A percentile compares a stretch with the other conserved stretches of the same genome.
phyloP scores from a whole-genome alignment of 2,113 vertebrate genomes.

The Daphoenositta chrysoptera region DNA sequence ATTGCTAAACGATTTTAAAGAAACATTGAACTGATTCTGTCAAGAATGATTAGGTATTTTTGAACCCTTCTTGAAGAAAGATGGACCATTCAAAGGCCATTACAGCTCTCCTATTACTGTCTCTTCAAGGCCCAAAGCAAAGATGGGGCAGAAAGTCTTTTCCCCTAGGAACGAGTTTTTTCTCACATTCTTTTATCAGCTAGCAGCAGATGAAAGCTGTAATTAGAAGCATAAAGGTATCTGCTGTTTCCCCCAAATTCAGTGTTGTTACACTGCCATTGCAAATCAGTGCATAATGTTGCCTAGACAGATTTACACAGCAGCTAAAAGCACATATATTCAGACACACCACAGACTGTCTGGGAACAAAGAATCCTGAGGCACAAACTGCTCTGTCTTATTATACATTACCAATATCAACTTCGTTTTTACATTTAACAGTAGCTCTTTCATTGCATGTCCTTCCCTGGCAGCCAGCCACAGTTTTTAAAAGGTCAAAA shows the following conservation, averaged over 20 bases:
- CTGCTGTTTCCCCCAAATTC: not conserved
- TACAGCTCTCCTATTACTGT: not conserved
- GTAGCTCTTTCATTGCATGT: not conserved
- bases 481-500: not conserved
- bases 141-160: not conserved
- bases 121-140: not conserved
- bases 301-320: not conserved
- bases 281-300: not conserved
- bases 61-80: slow-evolving; percentile 15
- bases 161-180: not conserved
- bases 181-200: slow-evolving; percentile 28
- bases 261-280: not conserved
- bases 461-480: not conserved
- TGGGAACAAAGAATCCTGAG: not conserved
- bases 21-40: slow-evolving; percentile 51
- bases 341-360: not conserved
- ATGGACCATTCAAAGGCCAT: not conserved
- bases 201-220: slow-evolving; percentile 6
- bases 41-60: slow-evolving; percentile 13
- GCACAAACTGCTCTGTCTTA: not conserved
- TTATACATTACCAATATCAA: not conserved
- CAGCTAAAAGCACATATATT: not conserved
- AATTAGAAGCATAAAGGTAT: not conserved
- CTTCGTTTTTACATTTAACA: not conserved
- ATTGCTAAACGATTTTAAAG: slow-evolving; percentile 39